Conservation (phyloP, 1,140 invertebrate genomes). For the Leptinotarsa texana region DNA sequence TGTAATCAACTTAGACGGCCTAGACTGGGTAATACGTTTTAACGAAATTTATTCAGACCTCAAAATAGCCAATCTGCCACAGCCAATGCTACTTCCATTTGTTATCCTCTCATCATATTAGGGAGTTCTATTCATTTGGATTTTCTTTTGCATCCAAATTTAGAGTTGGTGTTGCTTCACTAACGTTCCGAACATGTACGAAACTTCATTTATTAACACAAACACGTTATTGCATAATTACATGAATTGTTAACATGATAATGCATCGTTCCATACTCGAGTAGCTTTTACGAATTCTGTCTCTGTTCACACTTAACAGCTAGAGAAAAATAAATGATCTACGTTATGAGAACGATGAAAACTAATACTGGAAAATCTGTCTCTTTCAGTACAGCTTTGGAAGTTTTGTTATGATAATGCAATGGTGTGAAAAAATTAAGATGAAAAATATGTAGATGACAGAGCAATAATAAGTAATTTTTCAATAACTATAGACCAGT, state of each 20-base stretch:
- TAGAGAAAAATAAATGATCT: no score
- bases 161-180: not conserved
- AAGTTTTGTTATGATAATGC: no score
- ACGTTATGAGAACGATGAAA: no score
- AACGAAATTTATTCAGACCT: conserved; percentile 30
- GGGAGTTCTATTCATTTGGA: conserved; percentile 13
- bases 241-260: conserved; percentile 2
- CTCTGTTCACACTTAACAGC: not conserved
- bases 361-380: no score
- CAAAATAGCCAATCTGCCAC: conserved; percentile 28
- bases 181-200: not conserved
- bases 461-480: no score
- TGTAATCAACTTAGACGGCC: conserved; percentile 35
- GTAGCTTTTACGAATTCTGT: not conserved
- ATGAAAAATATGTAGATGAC: no score
- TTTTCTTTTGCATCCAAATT: conserved; percentile 15
- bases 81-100: conserved; percentile 26
- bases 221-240: conserved; percentile 12
- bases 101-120: conserved; percentile 24
- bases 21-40: conserved; percentile 31
- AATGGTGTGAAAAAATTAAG: no score
- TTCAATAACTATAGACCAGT: no score
- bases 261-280: not conserved
- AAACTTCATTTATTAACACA: conserved; percentile 10
- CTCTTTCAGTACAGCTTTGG: no score